Evolutionary conservation across 2,797 vertebrate genomes (phyloP).

Genomic region (Alectoris magna): DNA sequence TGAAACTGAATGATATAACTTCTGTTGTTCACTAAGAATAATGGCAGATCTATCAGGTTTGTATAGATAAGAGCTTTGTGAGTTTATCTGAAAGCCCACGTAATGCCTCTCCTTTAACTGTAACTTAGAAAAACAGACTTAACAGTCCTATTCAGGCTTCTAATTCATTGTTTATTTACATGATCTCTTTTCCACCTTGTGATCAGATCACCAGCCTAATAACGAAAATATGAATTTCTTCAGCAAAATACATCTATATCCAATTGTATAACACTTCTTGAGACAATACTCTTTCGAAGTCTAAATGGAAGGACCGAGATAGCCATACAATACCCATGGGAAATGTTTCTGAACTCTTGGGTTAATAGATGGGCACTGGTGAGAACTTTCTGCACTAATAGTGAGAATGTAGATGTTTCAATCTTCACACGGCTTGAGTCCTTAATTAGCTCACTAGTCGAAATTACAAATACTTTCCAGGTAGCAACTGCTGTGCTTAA

Average conservation of each 20-base stretch:
- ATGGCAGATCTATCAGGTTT: slow-evolving; percentile 62
- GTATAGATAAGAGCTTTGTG: slow-evolving; percentile 62
- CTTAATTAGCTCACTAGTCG: not conserved
- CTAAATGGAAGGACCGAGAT: slow-evolving; percentile 2
- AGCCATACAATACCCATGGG: not conserved
- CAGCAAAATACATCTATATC: slow-evolving; percentile 55
- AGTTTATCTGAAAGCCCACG: slow-evolving; percentile 63
- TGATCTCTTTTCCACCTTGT: slow-evolving; percentile 4
- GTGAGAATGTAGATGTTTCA: slow-evolving; percentile 16
- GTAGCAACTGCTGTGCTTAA: slow-evolving; percentile 6
- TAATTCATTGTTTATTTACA: slow-evolving; percentile 42
- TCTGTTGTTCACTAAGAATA: slow-evolving; percentile 65
- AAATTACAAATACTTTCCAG: slow-evolving; percentile 25
- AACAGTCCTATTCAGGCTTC: slow-evolving; percentile 13
- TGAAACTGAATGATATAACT: slow-evolving; percentile 66
- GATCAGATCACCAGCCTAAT: slow-evolving; percentile 40
- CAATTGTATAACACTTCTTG: slow-evolving; percentile 34
- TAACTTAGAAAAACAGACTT: slow-evolving; percentile 29
- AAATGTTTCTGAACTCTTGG: slow-evolving; percentile 6
- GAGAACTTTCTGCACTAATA: not conserved
- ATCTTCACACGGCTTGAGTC: not conserved
- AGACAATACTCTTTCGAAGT: slow-evolving; percentile 33
- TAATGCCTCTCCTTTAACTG: slow-evolving; percentile 55
- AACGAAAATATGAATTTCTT: slow-evolving; percentile 53
- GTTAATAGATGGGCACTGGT: not conserved